A percentile compares a stretch with the other conserved stretches of the same genome.
Conservation (phyloP, 2,113 vertebrate genomes). For the Azemiops feae region DNA sequence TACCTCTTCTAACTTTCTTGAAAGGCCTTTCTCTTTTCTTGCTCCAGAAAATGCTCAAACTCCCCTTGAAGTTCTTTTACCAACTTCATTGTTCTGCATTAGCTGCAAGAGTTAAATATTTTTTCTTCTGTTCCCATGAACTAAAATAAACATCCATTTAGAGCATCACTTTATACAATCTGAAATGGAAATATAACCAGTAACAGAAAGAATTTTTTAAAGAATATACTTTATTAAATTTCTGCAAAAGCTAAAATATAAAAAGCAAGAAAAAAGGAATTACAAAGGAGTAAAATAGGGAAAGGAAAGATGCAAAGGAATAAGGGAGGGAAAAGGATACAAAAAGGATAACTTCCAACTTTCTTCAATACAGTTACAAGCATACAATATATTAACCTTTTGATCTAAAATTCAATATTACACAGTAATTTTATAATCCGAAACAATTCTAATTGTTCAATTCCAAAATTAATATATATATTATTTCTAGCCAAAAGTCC, state of each 20-base stretch:
- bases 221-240: not conserved
- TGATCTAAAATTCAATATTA: too few species aligned
- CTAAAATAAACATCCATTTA: slow-evolving; percentile 47
- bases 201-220: slow-evolving; percentile 28
- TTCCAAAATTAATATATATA: too few species aligned
- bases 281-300: too few species aligned
- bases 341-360: too few species aligned
- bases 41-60: slow-evolving; percentile 33
- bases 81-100: slow-evolving; percentile 47
- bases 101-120: slow-evolving; percentile 45
- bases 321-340: too few species aligned
- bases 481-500: too few species aligned
- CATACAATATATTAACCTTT: too few species aligned
- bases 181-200: slow-evolving; percentile 45
- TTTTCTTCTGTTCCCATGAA: slow-evolving; percentile 57
- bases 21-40: slow-evolving; percentile 15
- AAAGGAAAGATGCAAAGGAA: too few species aligned
- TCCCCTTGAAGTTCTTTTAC: slow-evolving; percentile 65
- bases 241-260: not conserved
- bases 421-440: too few species aligned
- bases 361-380: too few species aligned
- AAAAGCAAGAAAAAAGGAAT: too few species aligned
- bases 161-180: slow-evolving; percentile 30
- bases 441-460: too few species aligned
- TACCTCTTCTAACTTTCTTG: not conserved